phyloP scores from a whole-genome alignment of 2,797 vertebrate species.

The Uromys caudimaculatus region DNA sequence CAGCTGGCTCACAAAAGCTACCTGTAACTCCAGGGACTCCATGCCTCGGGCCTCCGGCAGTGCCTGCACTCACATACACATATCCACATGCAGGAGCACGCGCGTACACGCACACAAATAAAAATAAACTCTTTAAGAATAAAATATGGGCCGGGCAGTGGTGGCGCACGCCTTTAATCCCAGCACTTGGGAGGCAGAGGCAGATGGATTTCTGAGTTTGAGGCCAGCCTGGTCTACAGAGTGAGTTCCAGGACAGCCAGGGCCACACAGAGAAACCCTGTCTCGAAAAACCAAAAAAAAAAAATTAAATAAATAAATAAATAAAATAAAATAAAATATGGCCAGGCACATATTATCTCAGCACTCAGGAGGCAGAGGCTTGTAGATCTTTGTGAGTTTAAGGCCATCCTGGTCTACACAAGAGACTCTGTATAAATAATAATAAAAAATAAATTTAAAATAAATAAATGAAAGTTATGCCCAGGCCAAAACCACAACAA shows the following conservation, averaged over 20 bases:
- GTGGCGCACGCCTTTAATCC: not conserved
- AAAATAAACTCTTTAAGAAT: not conserved
- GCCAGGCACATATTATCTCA: not conserved
- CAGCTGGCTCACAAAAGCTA: not conserved
- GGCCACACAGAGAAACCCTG: too few species aligned
- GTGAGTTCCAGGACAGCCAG: too few species aligned
- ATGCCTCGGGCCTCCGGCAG: not conserved
- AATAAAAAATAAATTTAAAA: not conserved
- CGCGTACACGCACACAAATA: not conserved
- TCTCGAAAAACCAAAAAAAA: too few species aligned
- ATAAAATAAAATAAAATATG: too few species aligned
- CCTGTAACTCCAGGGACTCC: not conserved
- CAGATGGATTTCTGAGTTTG: too few species aligned
- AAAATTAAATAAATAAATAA: too few species aligned
- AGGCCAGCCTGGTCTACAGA: too few species aligned
- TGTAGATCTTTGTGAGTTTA: not conserved
- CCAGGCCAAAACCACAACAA: not conserved
- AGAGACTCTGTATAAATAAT: not conserved
- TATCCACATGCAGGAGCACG: not conserved
- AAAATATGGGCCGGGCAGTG: not conserved
- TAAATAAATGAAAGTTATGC: not conserved
- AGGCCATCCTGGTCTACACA: not conserved
- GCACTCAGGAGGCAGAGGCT: not conserved
- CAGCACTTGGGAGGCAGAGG: too few species aligned
- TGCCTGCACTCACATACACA: not conserved